Evolutionary conservation across 2,797 vertebrate genomes (phyloP), one percentile per base, ranked within the genome.

Genomic region (Periparus ater): DNA sequence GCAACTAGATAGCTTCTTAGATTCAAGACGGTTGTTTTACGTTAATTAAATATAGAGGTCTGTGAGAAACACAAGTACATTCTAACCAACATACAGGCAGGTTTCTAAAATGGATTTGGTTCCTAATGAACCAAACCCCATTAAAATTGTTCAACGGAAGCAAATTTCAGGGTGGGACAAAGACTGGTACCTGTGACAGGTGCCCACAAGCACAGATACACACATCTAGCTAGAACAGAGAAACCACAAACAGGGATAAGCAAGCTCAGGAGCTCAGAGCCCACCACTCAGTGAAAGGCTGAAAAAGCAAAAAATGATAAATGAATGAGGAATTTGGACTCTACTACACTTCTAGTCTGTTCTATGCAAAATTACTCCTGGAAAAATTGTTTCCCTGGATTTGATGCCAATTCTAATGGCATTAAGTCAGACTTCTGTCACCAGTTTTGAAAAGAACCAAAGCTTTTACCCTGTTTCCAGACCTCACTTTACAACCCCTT

Each of bases 1-100:
- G 93, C 92, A 92, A 89, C 82, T 88, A 96, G 95, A 95, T 97
- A 91, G 65, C 66, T 96, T 36, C 87, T 82, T 80, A 94, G 93
- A 95, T 91, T 88, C 87, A 85, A 66, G 92, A 78, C 7, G 13
- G 78, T 71, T 91, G 61, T 42, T 95, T 91, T 20, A 78, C 0
- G 0, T 83, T 96, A 93, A 94, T 95, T 93, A 95, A 97, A 94
- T 72, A 32, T 17, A 88, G 40, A 72, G 48, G 66, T 91, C 72
- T 57, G 38, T 7, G 42, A 92, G 81, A 75, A 82, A 77, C 38
- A 36, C 54, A 91, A 85, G 94, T 27, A 53, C 7, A 1, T 74
- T 62, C 58, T 55, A 74, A 72, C n/a, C 57, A 77, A 68, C 14
- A 5, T 8, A 71, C 6, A 18, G 1, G 0, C 8, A 25, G 26